These are phyloP conservation scores for Epirrhoe alternata DNA, from an alignment of 2,888 invertebrate genomes.

Conservation along the genomic window DNA sequence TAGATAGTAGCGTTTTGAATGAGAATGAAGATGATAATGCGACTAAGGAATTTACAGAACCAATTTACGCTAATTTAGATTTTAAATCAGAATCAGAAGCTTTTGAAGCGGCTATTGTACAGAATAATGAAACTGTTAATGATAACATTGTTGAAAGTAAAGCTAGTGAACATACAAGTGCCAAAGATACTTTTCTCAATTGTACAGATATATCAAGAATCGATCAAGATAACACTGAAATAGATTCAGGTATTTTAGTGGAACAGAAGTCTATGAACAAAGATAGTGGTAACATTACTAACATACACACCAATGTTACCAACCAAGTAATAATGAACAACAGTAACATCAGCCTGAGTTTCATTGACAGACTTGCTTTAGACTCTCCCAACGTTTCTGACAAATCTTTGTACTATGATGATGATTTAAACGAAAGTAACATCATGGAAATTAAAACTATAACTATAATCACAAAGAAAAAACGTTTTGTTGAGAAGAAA, in stretches of 20 bases:
- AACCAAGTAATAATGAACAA: conserved; percentile 74
- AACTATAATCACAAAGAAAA: conserved; percentile 78
- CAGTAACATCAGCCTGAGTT: conserved; percentile 73
- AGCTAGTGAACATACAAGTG: conserved; percentile 24
- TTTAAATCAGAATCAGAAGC: conserved; percentile 9
- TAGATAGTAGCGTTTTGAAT: conserved; percentile 18
- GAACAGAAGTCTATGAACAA: conserved; percentile 64
- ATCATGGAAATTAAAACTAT: conserved; percentile 84
- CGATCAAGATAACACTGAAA: conserved; percentile 46
- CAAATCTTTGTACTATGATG: conserved; percentile 75
- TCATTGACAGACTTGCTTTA: conserved; percentile 75
- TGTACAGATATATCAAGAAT: conserved; percentile 45
- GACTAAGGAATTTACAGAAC: conserved; percentile 47
- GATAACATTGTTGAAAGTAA: conserved; percentile 9
- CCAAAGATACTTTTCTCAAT: conserved; percentile 33
- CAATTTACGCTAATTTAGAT: conserved; percentile 66
- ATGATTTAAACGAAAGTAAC: conserved; percentile 82
- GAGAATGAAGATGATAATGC: conserved; percentile 18
- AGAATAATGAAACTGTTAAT: not conserved
- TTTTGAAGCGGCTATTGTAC: not conserved
- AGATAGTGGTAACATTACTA: conserved; percentile 43
- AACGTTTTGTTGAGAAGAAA: conserved; percentile 58
- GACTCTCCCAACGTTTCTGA: conserved; percentile 73
- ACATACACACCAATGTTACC: conserved; percentile 65
- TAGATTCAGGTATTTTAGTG: conserved; percentile 67